Percentiles rank a stretch among this genome's conserved stretches.
Conservation (phyloP, 2,888 invertebrate genomes). For the Rhagophthalmus giganteus region DNA sequence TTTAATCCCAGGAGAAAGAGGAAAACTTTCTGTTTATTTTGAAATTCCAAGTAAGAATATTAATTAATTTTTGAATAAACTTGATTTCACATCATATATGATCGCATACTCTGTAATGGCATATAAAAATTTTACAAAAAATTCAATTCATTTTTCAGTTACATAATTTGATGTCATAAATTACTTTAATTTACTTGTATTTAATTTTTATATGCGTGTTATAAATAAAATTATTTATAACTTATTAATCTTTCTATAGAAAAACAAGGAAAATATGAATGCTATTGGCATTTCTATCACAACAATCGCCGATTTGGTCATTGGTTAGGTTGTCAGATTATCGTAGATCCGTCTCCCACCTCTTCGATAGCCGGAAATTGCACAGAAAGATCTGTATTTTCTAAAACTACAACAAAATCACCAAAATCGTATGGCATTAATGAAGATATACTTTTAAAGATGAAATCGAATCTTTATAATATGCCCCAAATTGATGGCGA, state of each 20-base stretch:
- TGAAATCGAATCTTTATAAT: not conserved
- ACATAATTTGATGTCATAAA: too few relatives aligned
- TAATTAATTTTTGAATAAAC: not conserved
- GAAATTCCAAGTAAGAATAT: conserved; percentile 50
- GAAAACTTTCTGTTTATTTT: conserved; percentile 47
- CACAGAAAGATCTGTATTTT: not conserved
- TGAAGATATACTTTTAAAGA: not conserved
- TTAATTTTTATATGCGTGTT: too few relatives aligned
- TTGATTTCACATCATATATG: too few relatives aligned
- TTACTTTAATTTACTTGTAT: too few relatives aligned
- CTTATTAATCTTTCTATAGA: too few relatives aligned
- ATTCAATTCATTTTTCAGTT: too few relatives aligned
- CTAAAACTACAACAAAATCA: not conserved
- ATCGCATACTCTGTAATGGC: too few relatives aligned
- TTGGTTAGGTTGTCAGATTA: conserved; percentile 52
- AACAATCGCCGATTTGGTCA: conserved; percentile 53
- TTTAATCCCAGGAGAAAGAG: conserved; percentile 51
- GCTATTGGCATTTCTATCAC: conserved; percentile 56
- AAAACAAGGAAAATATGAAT: conserved; percentile 52
- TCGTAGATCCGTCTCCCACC: conserved; percentile 45
- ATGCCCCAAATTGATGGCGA: not conserved
- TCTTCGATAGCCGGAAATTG: not conserved
- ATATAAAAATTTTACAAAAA: too few relatives aligned
- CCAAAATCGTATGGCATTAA: not conserved
- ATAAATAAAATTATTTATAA: too few relatives aligned